phyloP scores from a whole-genome alignment of 2,797 vertebrate genomes.

The Gallinago nigripennis region DNA sequence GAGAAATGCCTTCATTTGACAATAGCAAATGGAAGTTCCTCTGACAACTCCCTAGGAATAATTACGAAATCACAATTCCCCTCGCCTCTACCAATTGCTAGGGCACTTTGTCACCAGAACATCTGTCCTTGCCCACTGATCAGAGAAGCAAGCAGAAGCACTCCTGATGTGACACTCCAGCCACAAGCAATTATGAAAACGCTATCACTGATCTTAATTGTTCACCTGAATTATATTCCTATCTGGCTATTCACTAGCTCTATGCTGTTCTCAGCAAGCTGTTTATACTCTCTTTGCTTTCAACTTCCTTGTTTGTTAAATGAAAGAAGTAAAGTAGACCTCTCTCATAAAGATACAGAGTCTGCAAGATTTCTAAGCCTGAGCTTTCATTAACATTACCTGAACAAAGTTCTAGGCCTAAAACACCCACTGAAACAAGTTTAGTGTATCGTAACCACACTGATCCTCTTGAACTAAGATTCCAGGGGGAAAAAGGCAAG shows the following conservation, averaged over 20 bases:
- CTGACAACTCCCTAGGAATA: not conserved
- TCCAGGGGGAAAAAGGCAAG: not conserved
- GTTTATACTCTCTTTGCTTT: not conserved
- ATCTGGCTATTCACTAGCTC: not conserved
- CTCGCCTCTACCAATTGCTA: not conserved
- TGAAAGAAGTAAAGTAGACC: not conserved
- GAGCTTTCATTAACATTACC: not conserved
- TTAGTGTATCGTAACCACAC: not conserved
- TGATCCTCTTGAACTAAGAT: not conserved
- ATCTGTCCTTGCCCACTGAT: not conserved
- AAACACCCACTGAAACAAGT: not conserved
- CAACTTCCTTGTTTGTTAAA: not conserved
- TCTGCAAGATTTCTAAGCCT: not conserved
- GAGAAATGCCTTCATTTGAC: not conserved
- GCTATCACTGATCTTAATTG: not conserved
- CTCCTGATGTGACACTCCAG: not conserved
- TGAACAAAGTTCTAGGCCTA: not conserved
- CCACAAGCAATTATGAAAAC: not conserved
- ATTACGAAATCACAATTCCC: not conserved
- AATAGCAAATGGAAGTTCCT: constrained; percentile 8
- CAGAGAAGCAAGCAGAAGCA: not conserved
- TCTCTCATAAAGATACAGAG: rapidly evolving
- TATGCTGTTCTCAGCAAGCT: not conserved
- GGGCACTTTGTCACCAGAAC: not conserved
- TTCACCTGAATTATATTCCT: not conserved